Percentiles rank a stretch among this genome's conserved stretches.
These are phyloP conservation scores for Myxocyprinus asiaticus DNA, from an alignment of 2,113 vertebrate genomes.

Conservation along the genomic window DNA sequence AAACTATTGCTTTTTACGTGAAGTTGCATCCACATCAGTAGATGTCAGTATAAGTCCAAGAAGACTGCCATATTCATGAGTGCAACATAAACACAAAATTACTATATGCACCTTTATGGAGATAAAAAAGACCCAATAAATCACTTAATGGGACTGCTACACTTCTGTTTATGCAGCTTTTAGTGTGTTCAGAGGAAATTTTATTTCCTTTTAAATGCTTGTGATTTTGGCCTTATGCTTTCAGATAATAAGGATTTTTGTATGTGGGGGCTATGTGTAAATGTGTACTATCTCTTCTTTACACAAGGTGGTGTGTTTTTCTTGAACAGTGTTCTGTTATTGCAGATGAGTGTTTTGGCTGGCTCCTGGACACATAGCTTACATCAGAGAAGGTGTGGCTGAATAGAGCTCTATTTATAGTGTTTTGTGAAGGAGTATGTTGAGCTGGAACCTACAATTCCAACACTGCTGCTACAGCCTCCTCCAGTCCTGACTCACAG, in stretches of 20 bases:
- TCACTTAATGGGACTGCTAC: no score
- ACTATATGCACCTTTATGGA: no score
- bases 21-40: no score
- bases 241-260: background rate
- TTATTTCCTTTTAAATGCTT: no score
- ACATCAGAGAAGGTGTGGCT: conserved; percentile 47
- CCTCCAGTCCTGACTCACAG: conserved; percentile 43
- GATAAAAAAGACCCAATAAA: no score
- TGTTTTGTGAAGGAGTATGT: conserved; percentile 42
- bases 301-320: background rate
- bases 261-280: background rate
- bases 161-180: no score
- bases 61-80: no score
- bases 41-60: no score
- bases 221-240: background rate
- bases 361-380: background rate
- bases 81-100: no score
- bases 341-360: conserved; percentile 42
- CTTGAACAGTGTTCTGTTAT: background rate
- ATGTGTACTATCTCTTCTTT: conserved; percentile 20
- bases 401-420: conserved; percentile 55
- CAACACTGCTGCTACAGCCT: conserved; percentile 5
- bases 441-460: conserved; percentile 51
- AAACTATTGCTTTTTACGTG: no score
- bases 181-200: no score